phyloP scores from a whole-genome alignment of 2,797 vertebrate genomes.

The Pterois miles region DNA sequence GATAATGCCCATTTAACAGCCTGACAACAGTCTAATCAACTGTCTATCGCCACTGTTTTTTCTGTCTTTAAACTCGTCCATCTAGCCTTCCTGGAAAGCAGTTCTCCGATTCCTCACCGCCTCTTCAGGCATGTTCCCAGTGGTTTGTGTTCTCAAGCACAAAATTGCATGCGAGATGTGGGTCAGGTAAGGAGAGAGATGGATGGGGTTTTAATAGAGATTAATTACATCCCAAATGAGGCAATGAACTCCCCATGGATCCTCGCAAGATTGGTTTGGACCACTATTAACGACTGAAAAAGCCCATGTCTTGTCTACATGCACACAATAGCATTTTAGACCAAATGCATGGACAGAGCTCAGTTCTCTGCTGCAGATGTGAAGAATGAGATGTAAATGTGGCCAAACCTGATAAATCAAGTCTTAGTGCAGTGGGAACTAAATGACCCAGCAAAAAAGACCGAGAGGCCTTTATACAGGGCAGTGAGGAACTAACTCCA shows the following conservation, averaged over 20 bases:
- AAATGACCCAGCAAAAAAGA: not conserved
- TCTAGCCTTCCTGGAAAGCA: not conserved
- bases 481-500: not conserved
- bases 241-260: constrained; percentile 17
- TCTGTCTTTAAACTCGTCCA: not conserved
- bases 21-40: no score
- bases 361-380: not conserved
- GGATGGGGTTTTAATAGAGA: constrained; percentile 63
- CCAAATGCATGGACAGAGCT: not conserved
- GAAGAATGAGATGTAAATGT: not conserved
- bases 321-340: not conserved
- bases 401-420: constrained; percentile 13
- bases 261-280: not conserved
- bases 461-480: not conserved
- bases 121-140: constrained; percentile 15
- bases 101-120: not conserved
- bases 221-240: constrained; percentile 65
- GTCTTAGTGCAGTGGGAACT: not conserved
- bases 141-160: constrained; percentile 18
- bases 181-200: constrained; percentile 44
- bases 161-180: constrained; percentile 36
- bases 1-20: no score
- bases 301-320: not conserved
- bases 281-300: constrained; percentile 9
- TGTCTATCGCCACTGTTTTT: not conserved